Percentiles rank a stretch among this genome's conserved stretches.
Conservation (phyloP, 64 coral and sea anemone genomes). For the Dendronephthya gigantea region DNA sequence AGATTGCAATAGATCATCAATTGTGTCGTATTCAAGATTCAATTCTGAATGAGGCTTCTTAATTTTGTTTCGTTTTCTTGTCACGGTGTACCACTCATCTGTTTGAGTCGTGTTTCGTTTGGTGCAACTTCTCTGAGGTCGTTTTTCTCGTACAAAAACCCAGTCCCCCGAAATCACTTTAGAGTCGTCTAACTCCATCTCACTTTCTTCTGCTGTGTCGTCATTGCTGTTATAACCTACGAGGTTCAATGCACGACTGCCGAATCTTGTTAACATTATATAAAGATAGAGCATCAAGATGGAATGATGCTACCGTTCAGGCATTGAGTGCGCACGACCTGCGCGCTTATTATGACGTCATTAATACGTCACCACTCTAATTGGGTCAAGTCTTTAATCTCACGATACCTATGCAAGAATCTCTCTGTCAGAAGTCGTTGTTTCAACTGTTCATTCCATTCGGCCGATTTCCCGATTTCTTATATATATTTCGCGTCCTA, state of each 20-base stretch:
- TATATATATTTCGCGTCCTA: too few relatives aligned
- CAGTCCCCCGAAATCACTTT: neutral
- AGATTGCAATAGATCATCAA: neutral
- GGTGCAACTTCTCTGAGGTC: neutral
- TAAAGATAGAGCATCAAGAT: neutral
- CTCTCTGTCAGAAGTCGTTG: too few relatives aligned
- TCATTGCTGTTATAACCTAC: neutral
- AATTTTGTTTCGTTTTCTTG: neutral
- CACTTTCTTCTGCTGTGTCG: neutral
- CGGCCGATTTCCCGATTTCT: too few relatives aligned
- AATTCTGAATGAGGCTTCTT: neutral
- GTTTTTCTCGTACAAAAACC: conserved; percentile 1
- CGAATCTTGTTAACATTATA: neutral
- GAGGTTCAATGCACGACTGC: neutral
- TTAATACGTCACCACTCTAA: neutral
- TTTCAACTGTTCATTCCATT: too few relatives aligned
- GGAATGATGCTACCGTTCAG: neutral
- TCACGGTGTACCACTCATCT: neutral
- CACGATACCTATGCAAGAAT: too few relatives aligned
- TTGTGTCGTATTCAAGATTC: neutral
- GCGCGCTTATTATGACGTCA: conserved; percentile 7
- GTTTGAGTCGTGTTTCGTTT: neutral
- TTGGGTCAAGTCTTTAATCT: neutral
- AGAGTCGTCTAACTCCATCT: neutral
- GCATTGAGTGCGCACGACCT: neutral